Evolutionary conservation across 2,888 invertebrate species (phyloP).

Genomic region (Cataglyphis rosenhaueri): DNA sequence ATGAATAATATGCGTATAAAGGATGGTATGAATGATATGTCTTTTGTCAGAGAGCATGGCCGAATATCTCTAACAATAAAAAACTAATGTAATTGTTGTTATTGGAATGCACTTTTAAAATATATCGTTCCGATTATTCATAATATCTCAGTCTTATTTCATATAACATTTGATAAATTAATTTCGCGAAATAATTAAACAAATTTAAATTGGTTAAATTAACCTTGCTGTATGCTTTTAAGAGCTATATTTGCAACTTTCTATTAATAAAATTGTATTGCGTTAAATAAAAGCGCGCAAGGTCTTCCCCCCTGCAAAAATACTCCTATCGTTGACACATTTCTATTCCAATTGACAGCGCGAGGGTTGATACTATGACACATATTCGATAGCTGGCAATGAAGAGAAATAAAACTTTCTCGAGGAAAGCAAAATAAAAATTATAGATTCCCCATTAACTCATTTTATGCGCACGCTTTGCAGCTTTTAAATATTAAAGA

Average conservation of each 20-base stretch:
- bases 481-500: background rate
- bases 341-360: constrained; percentile 38
- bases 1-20: too few species aligned
- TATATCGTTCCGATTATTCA: too few species aligned
- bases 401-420: constrained; percentile 23
- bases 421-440: background rate
- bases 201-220: constrained; percentile 32
- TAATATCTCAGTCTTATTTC: too few species aligned
- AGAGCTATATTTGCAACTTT: constrained; percentile 9
- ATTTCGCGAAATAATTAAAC: constrained; percentile 9
- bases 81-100: too few species aligned
- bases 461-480: background rate
- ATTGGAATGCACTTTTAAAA: too few species aligned
- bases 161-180: background rate
- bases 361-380: constrained; percentile 5
- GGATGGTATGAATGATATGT: too few species aligned
- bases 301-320: constrained; percentile 19
- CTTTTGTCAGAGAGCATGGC: too few species aligned
- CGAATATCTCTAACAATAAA: too few species aligned
- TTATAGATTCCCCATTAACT: constrained; percentile 18
- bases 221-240: constrained; percentile 19
- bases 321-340: background rate
- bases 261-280: constrained; percentile 34
- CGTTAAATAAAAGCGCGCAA: constrained; percentile 36
- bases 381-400: background rate